Conservation (phyloP, 2,113 vertebrate species). For the Hyla sarda region DNA sequence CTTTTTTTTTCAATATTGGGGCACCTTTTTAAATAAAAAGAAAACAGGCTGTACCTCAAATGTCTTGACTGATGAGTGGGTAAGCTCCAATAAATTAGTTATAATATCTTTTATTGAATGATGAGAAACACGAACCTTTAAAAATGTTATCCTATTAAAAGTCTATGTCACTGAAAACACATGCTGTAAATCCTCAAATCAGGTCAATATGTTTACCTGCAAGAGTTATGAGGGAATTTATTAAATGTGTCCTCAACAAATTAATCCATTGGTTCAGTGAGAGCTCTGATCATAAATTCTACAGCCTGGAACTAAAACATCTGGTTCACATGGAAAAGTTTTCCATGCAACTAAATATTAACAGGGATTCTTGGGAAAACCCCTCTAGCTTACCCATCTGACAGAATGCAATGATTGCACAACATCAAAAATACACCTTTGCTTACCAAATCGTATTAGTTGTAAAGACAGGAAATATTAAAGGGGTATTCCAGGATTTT, state of each 20-base stretch:
- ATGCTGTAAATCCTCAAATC: constrained; percentile 75
- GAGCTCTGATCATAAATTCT: constrained; percentile 77
- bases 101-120: constrained; percentile 69
- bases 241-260: constrained; percentile 76
- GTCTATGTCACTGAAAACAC: constrained; percentile 79
- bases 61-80: not conserved
- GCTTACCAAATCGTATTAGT: not conserved
- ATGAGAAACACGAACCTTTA: constrained; percentile 71
- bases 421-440: not conserved
- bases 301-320: constrained; percentile 75
- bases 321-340: constrained; percentile 75
- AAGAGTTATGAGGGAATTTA: constrained; percentile 81
- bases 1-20: not conserved
- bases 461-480: not conserved
- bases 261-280: constrained; percentile 79
- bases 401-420: not conserved
- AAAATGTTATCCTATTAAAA: constrained; percentile 79
- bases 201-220: constrained; percentile 77
- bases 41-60: not conserved
- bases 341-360: constrained; percentile 70
- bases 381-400: not conserved
- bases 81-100: not conserved
- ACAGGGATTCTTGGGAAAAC: constrained; percentile 66
- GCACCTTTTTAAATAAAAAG: not conserved
- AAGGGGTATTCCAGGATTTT: too few species aligned